phyloP scores from a whole-genome alignment of 2,113 vertebrate species.

The Amphilophus citrinellus region DNA sequence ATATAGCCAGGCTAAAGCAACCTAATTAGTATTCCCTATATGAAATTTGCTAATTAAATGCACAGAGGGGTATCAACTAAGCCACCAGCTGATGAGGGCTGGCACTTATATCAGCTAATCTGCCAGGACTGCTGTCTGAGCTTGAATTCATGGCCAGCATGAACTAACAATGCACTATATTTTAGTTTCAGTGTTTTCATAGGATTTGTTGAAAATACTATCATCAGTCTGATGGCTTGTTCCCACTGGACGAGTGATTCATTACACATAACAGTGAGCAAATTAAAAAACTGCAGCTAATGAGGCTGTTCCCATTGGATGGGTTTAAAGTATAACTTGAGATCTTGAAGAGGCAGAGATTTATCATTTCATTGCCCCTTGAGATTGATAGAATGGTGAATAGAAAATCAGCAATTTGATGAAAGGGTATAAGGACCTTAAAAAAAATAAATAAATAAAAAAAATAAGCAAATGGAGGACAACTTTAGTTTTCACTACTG shows the following conservation, averaged over 20 bases:
- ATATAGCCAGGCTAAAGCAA: background rate
- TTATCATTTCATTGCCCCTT: background rate
- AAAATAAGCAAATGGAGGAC: background rate
- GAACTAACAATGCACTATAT: background rate
- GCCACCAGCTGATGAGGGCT: rapidly evolving
- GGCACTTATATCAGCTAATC: background rate
- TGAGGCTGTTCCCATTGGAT: background rate
- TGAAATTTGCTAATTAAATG: no score
- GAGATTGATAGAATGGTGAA: background rate
- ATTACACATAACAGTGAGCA: background rate
- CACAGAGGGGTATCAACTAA: background rate
- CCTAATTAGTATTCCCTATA: background rate
- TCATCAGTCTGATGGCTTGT: background rate
- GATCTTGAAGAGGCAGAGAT: background rate
- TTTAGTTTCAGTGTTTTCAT: background rate
- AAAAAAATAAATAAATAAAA: background rate
- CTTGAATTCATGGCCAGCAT: background rate
- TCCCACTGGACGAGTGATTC: background rate
- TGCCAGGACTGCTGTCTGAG: background rate
- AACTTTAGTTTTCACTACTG: background rate
- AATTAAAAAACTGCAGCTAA: background rate
- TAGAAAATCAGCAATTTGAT: background rate
- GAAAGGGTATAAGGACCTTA: background rate
- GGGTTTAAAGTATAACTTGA: background rate
- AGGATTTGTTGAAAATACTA: background rate